Evolutionary conservation across 1,140 invertebrate genomes (phyloP).

Genomic region (Cotesia vestalis): DNA sequence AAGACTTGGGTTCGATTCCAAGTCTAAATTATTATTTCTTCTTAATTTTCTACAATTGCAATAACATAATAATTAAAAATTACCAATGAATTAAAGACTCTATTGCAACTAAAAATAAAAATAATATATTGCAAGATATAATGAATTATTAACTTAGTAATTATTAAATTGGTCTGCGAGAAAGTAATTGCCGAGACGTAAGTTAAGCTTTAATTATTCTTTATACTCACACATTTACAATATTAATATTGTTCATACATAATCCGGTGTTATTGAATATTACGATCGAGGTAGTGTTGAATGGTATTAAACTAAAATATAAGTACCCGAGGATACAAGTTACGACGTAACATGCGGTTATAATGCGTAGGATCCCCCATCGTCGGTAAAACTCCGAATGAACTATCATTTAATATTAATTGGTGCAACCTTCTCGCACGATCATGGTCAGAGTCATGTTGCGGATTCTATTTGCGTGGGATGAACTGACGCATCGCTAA

Average conservation of each 20-base stretch:
- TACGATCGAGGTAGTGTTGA: background rate
- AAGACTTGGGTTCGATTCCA: no score
- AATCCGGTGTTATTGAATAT: no score
- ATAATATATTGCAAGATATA: background rate
- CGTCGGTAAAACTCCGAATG: background rate
- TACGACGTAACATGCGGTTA: background rate
- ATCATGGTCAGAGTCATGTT: constrained; percentile 42
- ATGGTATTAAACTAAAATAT: background rate
- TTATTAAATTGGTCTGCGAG: constrained; percentile 1
- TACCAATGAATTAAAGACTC: no score
- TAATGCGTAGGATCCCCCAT: background rate
- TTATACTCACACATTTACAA: no score
- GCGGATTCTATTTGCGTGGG: constrained; percentile 34
- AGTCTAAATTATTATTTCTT: no score
- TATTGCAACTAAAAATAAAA: background rate
- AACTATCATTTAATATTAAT: constrained; percentile 49
- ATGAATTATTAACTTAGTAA: background rate
- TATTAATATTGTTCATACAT: no score
- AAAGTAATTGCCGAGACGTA: constrained; percentile 1
- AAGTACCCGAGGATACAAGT: background rate
- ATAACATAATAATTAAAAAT: no score
- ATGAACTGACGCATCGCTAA: constrained; percentile 29
- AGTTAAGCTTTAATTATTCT: background rate
- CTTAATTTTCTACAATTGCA: no score
- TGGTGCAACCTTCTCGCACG: constrained; percentile 50